A percentile compares a stretch with the other conserved stretches of the same genome.
phyloP scores from a whole-genome alignment of 92 coral and sea anemone species.

The Galaxea fascicularis region DNA sequence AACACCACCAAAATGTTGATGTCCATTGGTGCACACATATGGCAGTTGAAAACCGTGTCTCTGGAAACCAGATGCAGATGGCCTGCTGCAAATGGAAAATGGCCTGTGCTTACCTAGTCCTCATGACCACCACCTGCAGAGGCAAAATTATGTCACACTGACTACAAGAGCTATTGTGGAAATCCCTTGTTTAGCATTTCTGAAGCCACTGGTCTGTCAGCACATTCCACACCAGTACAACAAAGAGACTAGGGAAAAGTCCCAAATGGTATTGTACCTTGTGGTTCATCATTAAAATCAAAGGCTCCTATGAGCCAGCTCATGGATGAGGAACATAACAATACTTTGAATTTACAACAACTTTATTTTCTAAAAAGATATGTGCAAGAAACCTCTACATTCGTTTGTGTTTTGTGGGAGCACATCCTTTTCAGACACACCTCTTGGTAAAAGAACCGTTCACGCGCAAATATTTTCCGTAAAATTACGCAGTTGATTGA shows the following conservation, averaged over 20 bases:
- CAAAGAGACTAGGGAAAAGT: conserved; percentile 35
- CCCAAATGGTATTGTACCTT: conserved; percentile 46
- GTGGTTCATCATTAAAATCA: background rate
- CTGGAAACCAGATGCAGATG: conserved; percentile 52
- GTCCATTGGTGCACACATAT: conserved; percentile 66
- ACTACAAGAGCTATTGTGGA: conserved; percentile 60
- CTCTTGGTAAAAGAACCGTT: no score
- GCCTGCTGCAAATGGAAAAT: conserved; percentile 26
- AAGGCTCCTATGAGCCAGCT: no score
- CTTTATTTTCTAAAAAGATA: no score
- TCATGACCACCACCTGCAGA: conserved; percentile 64
- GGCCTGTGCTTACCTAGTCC: conserved; percentile 40
- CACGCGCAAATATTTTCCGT: no score
- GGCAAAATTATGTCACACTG: conserved; percentile 57
- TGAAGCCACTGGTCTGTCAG: conserved; percentile 40
- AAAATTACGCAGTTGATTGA: no score
- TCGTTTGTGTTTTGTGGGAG: no score
- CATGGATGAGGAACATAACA: no score
- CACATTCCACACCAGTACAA: conserved; percentile 69
- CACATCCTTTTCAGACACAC: no score
- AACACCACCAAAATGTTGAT: conserved; percentile 67
- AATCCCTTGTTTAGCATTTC: conserved; percentile 58
- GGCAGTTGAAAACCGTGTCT: conserved; percentile 67
- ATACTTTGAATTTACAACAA: no score
- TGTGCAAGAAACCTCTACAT: no score